These are phyloP conservation scores for Diaphora mendica DNA, from an alignment of 2,888 invertebrate species.

Conservation along the genomic window DNA sequence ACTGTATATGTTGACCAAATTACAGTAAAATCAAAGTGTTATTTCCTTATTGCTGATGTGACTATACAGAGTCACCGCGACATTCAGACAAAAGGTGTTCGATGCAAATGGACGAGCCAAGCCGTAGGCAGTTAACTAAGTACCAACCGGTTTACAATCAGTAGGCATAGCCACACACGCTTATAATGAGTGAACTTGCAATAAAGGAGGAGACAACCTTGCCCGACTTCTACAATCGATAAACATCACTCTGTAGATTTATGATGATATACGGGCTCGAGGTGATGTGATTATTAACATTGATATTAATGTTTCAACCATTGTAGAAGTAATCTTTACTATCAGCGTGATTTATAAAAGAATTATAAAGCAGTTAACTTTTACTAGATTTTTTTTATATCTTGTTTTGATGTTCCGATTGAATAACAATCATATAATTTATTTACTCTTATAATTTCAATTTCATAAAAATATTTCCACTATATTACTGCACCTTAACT, in stretches of 20 bases:
- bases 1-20: background rate
- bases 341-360: slow-evolving; percentile 9
- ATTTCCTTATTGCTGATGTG: slow-evolving; percentile 8
- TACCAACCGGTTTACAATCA: slow-evolving; percentile 40
- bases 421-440: background rate
- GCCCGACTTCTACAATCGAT: slow-evolving; percentile 68
- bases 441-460: background rate
- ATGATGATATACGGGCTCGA: slow-evolving; percentile 60
- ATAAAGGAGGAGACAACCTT: slow-evolving; percentile 71
- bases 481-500: too few relatives aligned
- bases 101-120: slow-evolving; percentile 23
- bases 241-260: slow-evolving; percentile 65
- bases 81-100: background rate
- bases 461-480: too few relatives aligned
- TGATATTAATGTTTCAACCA: slow-evolving; percentile 32
- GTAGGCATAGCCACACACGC: slow-evolving; percentile 36
- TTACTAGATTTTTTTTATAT: slow-evolving; percentile 6
- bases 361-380: slow-evolving; percentile 15
- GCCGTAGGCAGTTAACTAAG: slow-evolving; percentile 15
- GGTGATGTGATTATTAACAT: slow-evolving; percentile 49
- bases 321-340: slow-evolving; percentile 17
- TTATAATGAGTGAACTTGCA: slow-evolving; percentile 53
- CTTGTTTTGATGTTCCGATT: background rate
- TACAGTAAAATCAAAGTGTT: background rate
- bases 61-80: background rate